These are phyloP conservation scores for Sinotaia quadrata DNA, from an alignment of 2,888 invertebrate genomes.

Conservation along the genomic window DNA sequence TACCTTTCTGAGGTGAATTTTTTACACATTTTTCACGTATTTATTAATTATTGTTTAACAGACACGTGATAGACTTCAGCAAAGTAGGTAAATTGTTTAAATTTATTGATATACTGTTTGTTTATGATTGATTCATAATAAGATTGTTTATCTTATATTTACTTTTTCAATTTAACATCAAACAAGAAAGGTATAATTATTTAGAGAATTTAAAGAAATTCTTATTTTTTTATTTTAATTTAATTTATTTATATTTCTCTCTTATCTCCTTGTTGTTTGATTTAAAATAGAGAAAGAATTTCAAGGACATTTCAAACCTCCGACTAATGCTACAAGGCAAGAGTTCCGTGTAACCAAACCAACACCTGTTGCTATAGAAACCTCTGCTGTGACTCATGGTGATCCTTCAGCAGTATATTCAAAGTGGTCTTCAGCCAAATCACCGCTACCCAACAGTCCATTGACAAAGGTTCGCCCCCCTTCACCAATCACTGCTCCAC, in stretches of 20 bases:
- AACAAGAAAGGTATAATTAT: background rate
- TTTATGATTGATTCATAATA: too few relatives aligned
- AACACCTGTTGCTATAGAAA: slow-evolving; percentile 47
- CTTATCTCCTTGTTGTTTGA: background rate
- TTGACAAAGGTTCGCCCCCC: slow-evolving; percentile 1
- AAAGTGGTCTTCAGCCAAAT: background rate
- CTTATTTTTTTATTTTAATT: background rate
- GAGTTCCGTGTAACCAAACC: slow-evolving; percentile 51
- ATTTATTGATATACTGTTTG: too few relatives aligned
- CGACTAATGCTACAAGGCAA: slow-evolving; percentile 43
- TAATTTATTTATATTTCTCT: background rate
- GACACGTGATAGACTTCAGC: too few relatives aligned
- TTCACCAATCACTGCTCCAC: slow-evolving; percentile 17
- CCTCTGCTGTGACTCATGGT: background rate
- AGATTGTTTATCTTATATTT: too few relatives aligned
- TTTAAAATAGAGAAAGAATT: background rate
- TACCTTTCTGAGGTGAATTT: too few relatives aligned
- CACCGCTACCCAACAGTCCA: background rate
- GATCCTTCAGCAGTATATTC: background rate
- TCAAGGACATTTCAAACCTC: background rate
- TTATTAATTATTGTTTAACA: too few relatives aligned
- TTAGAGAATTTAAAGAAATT: background rate
- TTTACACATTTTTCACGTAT: too few relatives aligned
- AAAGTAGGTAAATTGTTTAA: too few relatives aligned
- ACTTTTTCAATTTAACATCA: background rate